These are phyloP conservation scores for Leucophenga maculata DNA, from an alignment of 2,888 invertebrate genomes.

Conservation along the genomic window DNA sequence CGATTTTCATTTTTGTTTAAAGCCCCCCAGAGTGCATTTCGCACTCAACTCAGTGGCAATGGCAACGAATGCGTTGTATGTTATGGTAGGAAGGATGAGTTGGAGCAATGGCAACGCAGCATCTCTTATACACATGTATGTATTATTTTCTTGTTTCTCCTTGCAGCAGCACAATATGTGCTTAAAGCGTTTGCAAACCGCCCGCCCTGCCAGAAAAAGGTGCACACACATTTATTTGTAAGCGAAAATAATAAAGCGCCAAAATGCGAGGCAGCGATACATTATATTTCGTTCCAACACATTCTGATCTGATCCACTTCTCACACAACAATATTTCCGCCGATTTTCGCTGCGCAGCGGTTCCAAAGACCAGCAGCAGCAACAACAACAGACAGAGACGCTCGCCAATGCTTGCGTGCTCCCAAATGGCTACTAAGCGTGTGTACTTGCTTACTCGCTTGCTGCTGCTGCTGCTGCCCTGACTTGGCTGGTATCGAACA, in stretches of 20 bases:
- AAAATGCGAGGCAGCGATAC: constrained; percentile 28
- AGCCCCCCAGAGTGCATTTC: constrained; percentile 73
- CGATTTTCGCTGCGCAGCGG: no score
- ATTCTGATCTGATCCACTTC: constrained; percentile 28
- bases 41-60: constrained; percentile 64
- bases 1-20: constrained; percentile 74
- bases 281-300: constrained; percentile 47
- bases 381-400: constrained; percentile 12
- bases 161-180: constrained; percentile 29
- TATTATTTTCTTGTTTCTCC: neutral
- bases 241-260: constrained; percentile 63
- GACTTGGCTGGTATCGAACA: neutral
- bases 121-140: constrained; percentile 31
- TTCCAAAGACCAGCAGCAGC: neutral
- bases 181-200: constrained; percentile 19
- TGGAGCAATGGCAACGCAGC: neutral
- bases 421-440: constrained; percentile 71
- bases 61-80: constrained; percentile 51
- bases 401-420: constrained; percentile 52
- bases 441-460: constrained; percentile 43
- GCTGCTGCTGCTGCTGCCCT: neutral
- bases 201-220: constrained; percentile 16
- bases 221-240: constrained; percentile 55
- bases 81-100: no score
- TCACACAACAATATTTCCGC: constrained; percentile 54